phyloP scores from a whole-genome alignment of 37 sponge, comb jelly and placozoan species.

The Beroe forskalii region DNA sequence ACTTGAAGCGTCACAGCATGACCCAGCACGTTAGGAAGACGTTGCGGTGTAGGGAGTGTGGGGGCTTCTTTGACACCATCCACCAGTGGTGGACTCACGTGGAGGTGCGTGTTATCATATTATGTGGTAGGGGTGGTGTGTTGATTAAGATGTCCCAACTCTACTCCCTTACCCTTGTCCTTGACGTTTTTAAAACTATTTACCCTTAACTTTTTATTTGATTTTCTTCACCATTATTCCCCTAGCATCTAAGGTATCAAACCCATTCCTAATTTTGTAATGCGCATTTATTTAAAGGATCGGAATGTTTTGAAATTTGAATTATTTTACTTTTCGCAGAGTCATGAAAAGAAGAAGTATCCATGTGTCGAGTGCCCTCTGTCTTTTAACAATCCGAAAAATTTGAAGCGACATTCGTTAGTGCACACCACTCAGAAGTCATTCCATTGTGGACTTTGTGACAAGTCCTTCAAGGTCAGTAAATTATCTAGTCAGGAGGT shows the following conservation, averaged over 20 bases:
- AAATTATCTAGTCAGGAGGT: too few species aligned
- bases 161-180: too few species aligned
- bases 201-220: not conserved
- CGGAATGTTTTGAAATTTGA: too few species aligned
- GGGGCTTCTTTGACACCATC: not conserved
- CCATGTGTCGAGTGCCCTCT: constrained; percentile 24
- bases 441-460: constrained; percentile 40
- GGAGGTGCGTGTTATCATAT: not conserved
- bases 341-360: constrained; percentile 29
- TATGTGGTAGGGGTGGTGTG: not conserved
- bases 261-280: too few species aligned
- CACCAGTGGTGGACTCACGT: constrained; percentile 52
- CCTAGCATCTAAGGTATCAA: not conserved
- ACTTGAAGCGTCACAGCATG: not conserved
- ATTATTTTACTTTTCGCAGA: not conserved
- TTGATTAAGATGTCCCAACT: not conserved
- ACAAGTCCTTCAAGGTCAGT: constrained; percentile 61
- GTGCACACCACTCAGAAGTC: constrained; percentile 37
- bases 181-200: not conserved
- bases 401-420: not conserved
- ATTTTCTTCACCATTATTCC: not conserved
- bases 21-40: constrained; percentile 39
- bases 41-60: constrained; percentile 29
- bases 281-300: too few species aligned
- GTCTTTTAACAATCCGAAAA: constrained; percentile 34